phyloP scores from a whole-genome alignment of 1,140 invertebrate genomes.

The Leptoteleia sp. region DNA sequence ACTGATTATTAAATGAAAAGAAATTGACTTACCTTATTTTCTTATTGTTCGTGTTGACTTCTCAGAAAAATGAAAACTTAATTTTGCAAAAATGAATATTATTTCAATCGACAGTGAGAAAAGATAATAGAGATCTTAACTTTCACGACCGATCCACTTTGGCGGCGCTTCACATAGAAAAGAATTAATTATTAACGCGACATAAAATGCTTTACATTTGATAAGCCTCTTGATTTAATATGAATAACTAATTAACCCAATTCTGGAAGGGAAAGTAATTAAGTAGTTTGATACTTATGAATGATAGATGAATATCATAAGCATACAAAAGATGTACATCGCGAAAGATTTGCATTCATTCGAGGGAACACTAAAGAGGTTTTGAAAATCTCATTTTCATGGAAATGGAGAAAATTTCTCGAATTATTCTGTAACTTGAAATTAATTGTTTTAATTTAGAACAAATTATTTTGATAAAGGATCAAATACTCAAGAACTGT shows the following conservation, averaged over 20 bases:
- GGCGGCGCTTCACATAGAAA: neutral
- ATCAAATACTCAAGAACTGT: too few species aligned
- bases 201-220: conserved; percentile 15
- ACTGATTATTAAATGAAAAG: too few species aligned
- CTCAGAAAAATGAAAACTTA: conserved; percentile 14
- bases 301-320: conserved; percentile 32
- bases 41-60: conserved; percentile 7
- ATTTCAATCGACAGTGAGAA: conserved; percentile 27
- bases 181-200: conserved; percentile 35
- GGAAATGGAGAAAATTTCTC: conserved; percentile 4
- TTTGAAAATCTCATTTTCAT: conserved; percentile 21
- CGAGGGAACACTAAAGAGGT: neutral
- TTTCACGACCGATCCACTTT: conserved; percentile 33
- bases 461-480: too few species aligned
- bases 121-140: conserved; percentile 12
- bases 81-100: conserved; percentile 19
- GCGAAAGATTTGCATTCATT: conserved; percentile 5
- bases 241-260: conserved; percentile 47
- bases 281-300: conserved; percentile 19
- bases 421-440: too few species aligned
- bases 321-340: conserved; percentile 13
- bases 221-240: conserved; percentile 28
- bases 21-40: too few species aligned
- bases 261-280: conserved; percentile 36
- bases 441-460: too few species aligned